Conservation (phyloP, 2,888 invertebrate genomes). For the Mesopsocus fuscifrons region DNA sequence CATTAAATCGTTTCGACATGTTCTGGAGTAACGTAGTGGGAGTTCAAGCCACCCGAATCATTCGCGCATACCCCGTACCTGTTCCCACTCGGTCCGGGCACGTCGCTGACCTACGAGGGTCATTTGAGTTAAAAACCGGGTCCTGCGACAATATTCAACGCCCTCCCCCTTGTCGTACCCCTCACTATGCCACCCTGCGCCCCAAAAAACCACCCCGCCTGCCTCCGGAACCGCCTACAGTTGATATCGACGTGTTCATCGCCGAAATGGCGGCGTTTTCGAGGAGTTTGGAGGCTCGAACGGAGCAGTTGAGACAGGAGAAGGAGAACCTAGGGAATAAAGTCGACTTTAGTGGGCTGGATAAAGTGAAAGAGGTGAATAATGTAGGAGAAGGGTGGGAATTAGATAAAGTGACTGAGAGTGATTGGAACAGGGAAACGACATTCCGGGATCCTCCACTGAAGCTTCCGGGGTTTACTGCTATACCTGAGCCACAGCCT, state of each 20-base stretch:
- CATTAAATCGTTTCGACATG: conserved; percentile 19
- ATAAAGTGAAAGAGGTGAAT: neutral
- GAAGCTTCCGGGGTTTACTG: too few species aligned
- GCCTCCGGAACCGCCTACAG: neutral
- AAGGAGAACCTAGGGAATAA: too few species aligned
- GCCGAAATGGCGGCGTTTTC: neutral
- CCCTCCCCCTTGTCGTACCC: neutral
- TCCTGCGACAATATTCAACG: neutral
- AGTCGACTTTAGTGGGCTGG: too few species aligned
- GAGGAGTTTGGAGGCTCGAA: neutral
- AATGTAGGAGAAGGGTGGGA: neutral
- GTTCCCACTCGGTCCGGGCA: neutral
- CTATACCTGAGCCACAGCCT: too few species aligned
- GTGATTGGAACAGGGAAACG: too few species aligned
- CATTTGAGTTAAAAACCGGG: neutral
- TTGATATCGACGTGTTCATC: neutral
- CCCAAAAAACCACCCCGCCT: neutral
- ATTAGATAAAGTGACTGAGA: neutral
- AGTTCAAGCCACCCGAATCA: neutral
- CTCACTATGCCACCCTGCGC: neutral
- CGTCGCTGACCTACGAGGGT: neutral
- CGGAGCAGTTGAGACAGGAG: neutral
- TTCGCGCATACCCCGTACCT: neutral
- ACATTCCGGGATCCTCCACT: too few species aligned
- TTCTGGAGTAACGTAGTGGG: neutral